phyloP scores from a whole-genome alignment of 2,113 vertebrate species.

The Notothenia rossii region DNA sequence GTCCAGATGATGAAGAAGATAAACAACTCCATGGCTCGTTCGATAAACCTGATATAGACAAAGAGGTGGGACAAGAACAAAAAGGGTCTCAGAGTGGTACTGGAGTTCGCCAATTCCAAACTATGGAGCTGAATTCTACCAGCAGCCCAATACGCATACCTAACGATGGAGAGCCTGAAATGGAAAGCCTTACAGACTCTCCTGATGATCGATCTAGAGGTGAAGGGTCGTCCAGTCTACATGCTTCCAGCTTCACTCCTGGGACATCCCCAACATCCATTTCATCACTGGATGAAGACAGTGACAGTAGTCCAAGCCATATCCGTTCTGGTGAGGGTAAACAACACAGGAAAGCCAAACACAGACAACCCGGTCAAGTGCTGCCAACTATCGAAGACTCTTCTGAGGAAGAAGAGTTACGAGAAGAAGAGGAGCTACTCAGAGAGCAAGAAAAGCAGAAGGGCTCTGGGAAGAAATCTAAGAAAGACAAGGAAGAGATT shows the following conservation, averaged over 20 bases:
- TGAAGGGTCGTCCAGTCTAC: conserved; percentile 96
- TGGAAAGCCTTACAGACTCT: conserved; percentile 96
- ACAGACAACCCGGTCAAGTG: conserved; percentile 92
- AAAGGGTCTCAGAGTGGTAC: conserved; percentile 71
- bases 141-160: conserved; percentile 80
- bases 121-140: conserved; percentile 90
- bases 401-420: conserved; percentile 96
- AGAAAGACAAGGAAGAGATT: conserved; percentile 97
- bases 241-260: conserved; percentile 97
- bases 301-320: conserved; percentile 96
- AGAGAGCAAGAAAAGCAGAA: conserved; percentile 97
- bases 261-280: conserved; percentile 97
- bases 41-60: conserved; percentile 85
- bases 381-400: conserved; percentile 98
- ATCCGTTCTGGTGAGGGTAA: conserved; percentile 92
- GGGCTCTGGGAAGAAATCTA: conserved; percentile 94
- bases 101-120: conserved; percentile 82
- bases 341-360: conserved; percentile 95
- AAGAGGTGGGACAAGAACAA: conserved; percentile 84
- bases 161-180: conserved; percentile 90
- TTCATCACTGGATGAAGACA: conserved; percentile 98
- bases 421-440: conserved; percentile 95
- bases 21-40: conserved; percentile 83
- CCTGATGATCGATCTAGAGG: conserved; percentile 96
- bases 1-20: conserved; percentile 90